phyloP scores from a whole-genome alignment of 2,888 invertebrate genomes.

The Nesidiocoris tenuis region DNA sequence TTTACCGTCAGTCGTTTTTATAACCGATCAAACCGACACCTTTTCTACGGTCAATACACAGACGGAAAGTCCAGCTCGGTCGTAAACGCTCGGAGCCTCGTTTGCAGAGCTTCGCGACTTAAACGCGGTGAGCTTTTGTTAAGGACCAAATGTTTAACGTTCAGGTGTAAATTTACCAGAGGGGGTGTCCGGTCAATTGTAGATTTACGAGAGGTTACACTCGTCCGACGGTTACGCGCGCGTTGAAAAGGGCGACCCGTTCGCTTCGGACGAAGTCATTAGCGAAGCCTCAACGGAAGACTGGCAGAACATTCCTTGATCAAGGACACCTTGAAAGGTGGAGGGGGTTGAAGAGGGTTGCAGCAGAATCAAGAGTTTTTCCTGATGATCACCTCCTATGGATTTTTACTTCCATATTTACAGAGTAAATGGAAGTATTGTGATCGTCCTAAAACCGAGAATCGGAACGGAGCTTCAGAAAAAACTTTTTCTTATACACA shows the following conservation, averaged over 20 bases:
- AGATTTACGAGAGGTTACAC: background rate
- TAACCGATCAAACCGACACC: background rate
- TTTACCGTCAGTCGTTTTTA: background rate
- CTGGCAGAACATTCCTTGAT: too few relatives aligned
- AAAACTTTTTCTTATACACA: too few relatives aligned
- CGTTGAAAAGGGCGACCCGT: background rate
- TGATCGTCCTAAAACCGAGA: too few relatives aligned
- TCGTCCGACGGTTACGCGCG: background rate
- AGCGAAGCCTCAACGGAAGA: background rate
- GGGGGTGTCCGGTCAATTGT: background rate
- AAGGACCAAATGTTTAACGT: conserved; percentile 19
- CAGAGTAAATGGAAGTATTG: too few relatives aligned
- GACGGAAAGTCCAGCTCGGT: background rate
- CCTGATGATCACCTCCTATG: too few relatives aligned
- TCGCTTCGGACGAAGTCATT: background rate
- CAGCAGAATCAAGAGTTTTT: too few relatives aligned
- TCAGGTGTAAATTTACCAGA: conserved; percentile 13
- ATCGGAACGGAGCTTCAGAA: too few relatives aligned
- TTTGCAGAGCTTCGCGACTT: background rate
- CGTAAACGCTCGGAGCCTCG: background rate
- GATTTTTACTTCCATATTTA: too few relatives aligned
- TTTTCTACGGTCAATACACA: background rate
- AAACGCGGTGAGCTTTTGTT: background rate
- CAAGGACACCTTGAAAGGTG: too few relatives aligned
- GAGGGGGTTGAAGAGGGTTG: too few relatives aligned